phyloP scores from a whole-genome alignment of 2,888 invertebrate genomes.

The Melolontha melolontha region DNA sequence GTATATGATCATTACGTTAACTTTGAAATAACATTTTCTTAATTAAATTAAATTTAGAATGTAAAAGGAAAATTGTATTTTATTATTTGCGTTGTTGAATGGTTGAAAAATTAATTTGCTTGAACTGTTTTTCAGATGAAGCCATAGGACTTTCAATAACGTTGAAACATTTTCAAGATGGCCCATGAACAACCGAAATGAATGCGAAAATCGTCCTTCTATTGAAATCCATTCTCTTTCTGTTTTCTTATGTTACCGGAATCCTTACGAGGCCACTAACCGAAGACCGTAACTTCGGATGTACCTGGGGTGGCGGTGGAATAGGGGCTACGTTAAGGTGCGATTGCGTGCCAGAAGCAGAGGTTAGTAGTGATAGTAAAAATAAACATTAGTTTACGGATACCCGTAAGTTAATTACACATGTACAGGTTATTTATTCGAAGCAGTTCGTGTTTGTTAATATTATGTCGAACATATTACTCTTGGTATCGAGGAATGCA shows the following conservation, averaged over 20 bases:
- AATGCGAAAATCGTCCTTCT: constrained; percentile 35
- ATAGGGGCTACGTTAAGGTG: constrained; percentile 54
- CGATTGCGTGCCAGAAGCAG: constrained; percentile 56
- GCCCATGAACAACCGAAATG: constrained; percentile 36
- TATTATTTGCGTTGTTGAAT: no score
- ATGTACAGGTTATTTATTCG: constrained; percentile 13
- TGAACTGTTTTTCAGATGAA: constrained; percentile 33
- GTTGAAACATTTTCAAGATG: constrained; percentile 30
- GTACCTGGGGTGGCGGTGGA: constrained; percentile 60
- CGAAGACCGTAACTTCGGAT: constrained; percentile 57
- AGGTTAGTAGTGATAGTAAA: constrained; percentile 52
- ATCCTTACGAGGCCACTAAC: constrained; percentile 51
- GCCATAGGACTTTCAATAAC: constrained; percentile 2
- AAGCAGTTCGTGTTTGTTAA: constrained; percentile 19
- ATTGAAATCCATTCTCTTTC: constrained; percentile 24
- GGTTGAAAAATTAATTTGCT: not conserved
- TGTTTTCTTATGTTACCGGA: constrained; percentile 15
- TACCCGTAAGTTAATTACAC: constrained; percentile 19
- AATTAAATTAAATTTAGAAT: no score
- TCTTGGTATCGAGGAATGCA: constrained; percentile 6
- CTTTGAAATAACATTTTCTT: no score
- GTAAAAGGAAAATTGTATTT: no score
- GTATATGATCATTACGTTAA: no score
- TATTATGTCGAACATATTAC: constrained; percentile 19
- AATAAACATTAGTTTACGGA: constrained; percentile 18